These are phyloP conservation scores for Sinosuthora webbiana DNA, from an alignment of 2,113 vertebrate species.

Conservation along the genomic window DNA sequence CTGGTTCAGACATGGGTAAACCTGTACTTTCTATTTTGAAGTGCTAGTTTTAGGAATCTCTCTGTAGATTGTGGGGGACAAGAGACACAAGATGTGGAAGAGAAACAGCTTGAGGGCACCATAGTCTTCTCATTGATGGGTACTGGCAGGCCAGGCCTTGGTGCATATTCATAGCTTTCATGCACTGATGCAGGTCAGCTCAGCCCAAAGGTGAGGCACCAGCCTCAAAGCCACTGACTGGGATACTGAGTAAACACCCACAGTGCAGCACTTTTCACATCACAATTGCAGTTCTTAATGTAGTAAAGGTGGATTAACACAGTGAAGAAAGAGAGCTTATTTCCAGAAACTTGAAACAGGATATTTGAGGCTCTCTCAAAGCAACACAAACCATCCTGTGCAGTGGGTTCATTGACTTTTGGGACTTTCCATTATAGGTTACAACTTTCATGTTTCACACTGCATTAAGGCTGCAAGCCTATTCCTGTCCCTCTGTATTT, in stretches of 20 bases:
- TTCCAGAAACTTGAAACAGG: background rate
- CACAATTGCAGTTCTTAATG: background rate
- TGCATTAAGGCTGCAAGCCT: background rate
- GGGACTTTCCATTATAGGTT: background rate
- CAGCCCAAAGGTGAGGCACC: background rate
- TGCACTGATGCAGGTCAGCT: background rate
- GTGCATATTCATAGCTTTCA: background rate
- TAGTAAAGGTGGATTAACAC: background rate
- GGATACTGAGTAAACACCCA: background rate
- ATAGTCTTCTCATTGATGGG: background rate
- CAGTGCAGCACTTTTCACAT: background rate
- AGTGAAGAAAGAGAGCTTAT: background rate
- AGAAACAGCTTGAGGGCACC: background rate
- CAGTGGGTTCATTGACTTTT: background rate
- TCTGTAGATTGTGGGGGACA: background rate
- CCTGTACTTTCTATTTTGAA: background rate
- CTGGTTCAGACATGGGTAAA: background rate
- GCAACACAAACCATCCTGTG: background rate
- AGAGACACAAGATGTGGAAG: background rate
- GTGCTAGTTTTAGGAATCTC: background rate
- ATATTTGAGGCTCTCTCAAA: background rate
- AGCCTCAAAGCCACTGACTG: background rate
- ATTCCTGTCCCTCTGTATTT: background rate
- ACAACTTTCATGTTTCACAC: background rate
- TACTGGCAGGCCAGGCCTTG: background rate